Conservation (phyloP, 1,140 invertebrate species). For the Leptestheria dahalacensis region DNA sequence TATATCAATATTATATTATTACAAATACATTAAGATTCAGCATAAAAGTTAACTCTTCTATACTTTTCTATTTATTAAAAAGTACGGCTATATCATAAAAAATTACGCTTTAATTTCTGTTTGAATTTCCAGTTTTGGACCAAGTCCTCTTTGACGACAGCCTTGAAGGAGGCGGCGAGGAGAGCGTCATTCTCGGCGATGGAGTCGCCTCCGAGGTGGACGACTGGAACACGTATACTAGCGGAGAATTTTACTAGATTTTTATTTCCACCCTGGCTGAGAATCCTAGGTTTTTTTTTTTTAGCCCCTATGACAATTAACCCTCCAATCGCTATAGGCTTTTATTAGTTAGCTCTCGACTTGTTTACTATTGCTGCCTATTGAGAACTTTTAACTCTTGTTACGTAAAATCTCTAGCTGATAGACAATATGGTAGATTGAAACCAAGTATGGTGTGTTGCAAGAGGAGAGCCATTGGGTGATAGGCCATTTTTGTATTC, state of each 20-base stretch:
- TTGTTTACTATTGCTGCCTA: not conserved
- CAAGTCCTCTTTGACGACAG: conserved; percentile 29
- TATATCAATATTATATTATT: too few species aligned
- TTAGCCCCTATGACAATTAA: not conserved
- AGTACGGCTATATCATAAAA: too few species aligned
- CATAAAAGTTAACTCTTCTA: too few species aligned
- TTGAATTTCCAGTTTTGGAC: conserved; percentile 26
- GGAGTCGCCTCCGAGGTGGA: not conserved
- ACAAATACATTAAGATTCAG: too few species aligned
- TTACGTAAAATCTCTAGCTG: not conserved
- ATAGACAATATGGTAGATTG: not conserved
- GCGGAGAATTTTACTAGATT: conserved; percentile 12
- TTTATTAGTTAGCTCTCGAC: not conserved
- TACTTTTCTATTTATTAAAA: too few species aligned
- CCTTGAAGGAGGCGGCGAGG: conserved; percentile 17
- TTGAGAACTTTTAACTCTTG: not conserved
- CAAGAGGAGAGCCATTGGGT: conserved; percentile 1
- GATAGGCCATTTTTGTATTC: conserved; percentile 7
- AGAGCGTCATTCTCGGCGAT: conserved; percentile 8
- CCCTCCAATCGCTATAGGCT: not conserved
- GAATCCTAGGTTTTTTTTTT: not conserved
- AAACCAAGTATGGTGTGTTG: not conserved
- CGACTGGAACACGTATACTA: conserved; percentile 13
- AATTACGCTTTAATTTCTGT: not conserved
- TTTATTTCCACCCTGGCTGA: conserved; percentile 2